These are phyloP conservation scores for Neosilurus mollespiculum DNA, from an alignment of 2,797 vertebrate genomes.

Conservation along the genomic window DNA sequence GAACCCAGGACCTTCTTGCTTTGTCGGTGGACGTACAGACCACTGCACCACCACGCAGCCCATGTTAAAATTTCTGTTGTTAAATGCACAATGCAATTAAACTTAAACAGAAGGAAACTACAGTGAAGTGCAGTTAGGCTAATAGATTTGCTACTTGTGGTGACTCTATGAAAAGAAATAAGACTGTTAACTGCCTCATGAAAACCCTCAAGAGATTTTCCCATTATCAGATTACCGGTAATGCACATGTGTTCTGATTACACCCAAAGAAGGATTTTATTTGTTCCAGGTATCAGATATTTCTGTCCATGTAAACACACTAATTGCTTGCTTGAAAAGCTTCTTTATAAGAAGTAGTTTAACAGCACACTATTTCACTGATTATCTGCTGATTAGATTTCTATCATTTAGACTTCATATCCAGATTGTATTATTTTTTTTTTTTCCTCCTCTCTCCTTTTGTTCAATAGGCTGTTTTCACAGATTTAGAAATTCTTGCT, in stretches of 20 bases:
- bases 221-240: background rate
- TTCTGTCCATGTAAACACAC: background rate
- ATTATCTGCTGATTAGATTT: conserved; percentile 4
- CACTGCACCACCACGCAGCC: no score
- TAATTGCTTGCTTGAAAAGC: background rate
- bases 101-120: background rate
- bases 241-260: background rate
- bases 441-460: conserved; percentile 17
- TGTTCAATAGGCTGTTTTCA: conserved; percentile 68
- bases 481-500: conserved; percentile 96
- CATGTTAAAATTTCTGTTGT: background rate
- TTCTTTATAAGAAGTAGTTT: background rate
- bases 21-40: no score
- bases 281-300: background rate
- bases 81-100: background rate
- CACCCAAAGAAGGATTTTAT: background rate
- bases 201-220: background rate
- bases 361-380: background rate
- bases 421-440: background rate
- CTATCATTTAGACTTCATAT: background rate
- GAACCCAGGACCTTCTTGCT: no score
- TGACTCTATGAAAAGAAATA: background rate
- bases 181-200: background rate
- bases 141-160: background rate
- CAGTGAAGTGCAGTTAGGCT: background rate